phyloP scores from a whole-genome alignment of 2,797 vertebrate species.

The Chaetodon trifasciatus region DNA sequence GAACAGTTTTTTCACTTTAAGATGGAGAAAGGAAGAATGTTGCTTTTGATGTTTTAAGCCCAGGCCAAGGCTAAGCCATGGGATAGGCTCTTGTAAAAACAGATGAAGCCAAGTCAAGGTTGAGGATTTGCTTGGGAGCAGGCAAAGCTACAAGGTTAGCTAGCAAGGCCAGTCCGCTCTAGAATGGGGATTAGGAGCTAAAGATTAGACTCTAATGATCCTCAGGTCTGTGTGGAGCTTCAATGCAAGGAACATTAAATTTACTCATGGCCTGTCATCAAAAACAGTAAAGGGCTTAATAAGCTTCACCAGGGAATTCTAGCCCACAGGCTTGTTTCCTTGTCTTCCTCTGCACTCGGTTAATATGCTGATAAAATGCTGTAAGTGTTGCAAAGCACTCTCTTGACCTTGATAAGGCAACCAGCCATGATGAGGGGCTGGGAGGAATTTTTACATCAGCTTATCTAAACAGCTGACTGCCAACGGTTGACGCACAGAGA shows the following conservation, averaged over 20 bases:
- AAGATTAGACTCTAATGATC: constrained; percentile 68
- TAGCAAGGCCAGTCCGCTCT: constrained; percentile 1
- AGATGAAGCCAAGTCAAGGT: constrained; percentile 60
- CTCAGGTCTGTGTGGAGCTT: constrained; percentile 47
- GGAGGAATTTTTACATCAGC: constrained; percentile 62
- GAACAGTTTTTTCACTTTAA: constrained; percentile 5
- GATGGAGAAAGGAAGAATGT: constrained; percentile 11
- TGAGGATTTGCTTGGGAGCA: constrained; percentile 54
- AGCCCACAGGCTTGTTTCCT: constrained; percentile 49
- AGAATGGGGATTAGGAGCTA: constrained; percentile 55
- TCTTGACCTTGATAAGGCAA: constrained; percentile 82
- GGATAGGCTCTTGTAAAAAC: constrained; percentile 36
- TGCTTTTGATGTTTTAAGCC: constrained; percentile 54
- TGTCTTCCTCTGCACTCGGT: constrained; percentile 44
- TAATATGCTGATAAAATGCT: constrained; percentile 76
- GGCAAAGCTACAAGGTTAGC: constrained; percentile 53
- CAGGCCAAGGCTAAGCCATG: constrained; percentile 30
- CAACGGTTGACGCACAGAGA: constrained; percentile 22
- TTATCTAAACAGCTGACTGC: constrained; percentile 73
- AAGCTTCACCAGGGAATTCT: constrained; percentile 49
- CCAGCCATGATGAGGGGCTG: constrained; percentile 63
- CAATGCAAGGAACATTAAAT: constrained; percentile 57
- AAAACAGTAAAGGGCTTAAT: constrained; percentile 63
- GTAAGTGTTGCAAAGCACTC: constrained; percentile 68
- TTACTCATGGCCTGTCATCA: constrained; percentile 60